Evolutionary conservation across 2,113 vertebrate genomes (phyloP).

Genomic region (Coptodon rendalli): DNA sequence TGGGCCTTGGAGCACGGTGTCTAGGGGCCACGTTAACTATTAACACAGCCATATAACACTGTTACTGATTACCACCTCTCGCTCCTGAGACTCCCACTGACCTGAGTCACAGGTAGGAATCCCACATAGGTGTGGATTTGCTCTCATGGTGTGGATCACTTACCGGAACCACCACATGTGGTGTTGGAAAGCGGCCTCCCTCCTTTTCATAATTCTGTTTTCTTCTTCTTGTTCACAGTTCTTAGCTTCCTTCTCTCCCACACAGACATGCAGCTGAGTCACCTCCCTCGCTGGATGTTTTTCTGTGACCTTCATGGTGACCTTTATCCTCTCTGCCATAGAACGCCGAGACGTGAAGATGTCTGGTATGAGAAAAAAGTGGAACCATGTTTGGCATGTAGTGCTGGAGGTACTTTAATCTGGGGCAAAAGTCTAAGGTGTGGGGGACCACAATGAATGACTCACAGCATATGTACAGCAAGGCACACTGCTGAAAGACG

Average conservation of each 20-base stretch:
- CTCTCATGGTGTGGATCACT: background rate
- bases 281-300: background rate
- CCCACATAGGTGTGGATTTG: constrained; percentile 47
- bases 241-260: constrained; percentile 19
- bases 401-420: constrained; percentile 25
- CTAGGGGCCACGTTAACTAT: constrained; percentile 67
- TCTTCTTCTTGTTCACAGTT: constrained; percentile 8
- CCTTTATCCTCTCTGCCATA: constrained; percentile 26
- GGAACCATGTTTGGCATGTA: constrained; percentile 11
- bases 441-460: constrained; percentile 38
- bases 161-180: background rate
- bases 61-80: constrained; percentile 73
- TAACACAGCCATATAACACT: constrained; percentile 69
- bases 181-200: constrained; percentile 27
- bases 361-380: constrained; percentile 31
- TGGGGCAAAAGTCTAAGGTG: constrained; percentile 52
- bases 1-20: constrained; percentile 49
- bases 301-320: constrained; percentile 18
- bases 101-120: constrained; percentile 60
- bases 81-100: constrained; percentile 61
- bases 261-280: background rate
- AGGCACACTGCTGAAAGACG: background rate
- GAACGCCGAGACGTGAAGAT: constrained; percentile 27
- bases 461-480: constrained; percentile 4
- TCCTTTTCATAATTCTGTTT: constrained; percentile 7